A percentile compares a stretch with the other conserved stretches of the same genome.
Conservation (phyloP, 2,888 invertebrate species). For the Melieria picta region DNA sequence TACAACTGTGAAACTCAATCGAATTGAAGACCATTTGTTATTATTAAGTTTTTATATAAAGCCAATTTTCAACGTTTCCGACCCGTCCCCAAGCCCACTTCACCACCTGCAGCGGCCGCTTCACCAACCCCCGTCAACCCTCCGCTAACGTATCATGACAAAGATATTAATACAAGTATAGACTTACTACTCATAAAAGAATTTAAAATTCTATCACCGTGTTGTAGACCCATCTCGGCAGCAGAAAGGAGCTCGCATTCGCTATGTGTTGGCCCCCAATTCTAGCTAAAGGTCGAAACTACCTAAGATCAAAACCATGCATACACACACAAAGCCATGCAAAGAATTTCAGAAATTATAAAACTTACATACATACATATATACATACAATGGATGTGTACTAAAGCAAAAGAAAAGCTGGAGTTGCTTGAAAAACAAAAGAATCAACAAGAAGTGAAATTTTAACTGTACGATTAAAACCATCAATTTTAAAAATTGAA, state of each 20-base stretch:
- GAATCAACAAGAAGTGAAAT: conserved; percentile 24
- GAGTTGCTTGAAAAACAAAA: conserved; percentile 31
- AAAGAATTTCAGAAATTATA: conserved; percentile 9
- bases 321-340: neutral
- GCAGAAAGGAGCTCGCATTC: conserved; percentile 4
- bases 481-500: conserved; percentile 27
- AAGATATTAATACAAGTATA: neutral
- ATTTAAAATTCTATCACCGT: conserved; percentile 14
- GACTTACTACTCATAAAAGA: conserved; percentile 19
- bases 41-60: conserved; percentile 18
- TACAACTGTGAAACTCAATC: conserved; percentile 32
- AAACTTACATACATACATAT: conserved; percentile 29
- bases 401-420: conserved; percentile 34
- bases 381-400: conserved; percentile 27
- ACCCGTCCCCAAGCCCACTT: no score
- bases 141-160: no score
- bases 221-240: conserved; percentile 9
- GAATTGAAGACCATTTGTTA: conserved; percentile 27
- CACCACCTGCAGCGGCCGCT: no score
- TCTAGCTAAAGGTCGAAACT: neutral
- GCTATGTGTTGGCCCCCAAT: conserved; percentile 23
- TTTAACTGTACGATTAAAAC: conserved; percentile 33
- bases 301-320: neutral
- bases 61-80: no score
- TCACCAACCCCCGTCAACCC: no score